These are phyloP conservation scores for Naso thynnoides DNA, from an alignment of 2,797 vertebrate species.

Conservation along the genomic window DNA sequence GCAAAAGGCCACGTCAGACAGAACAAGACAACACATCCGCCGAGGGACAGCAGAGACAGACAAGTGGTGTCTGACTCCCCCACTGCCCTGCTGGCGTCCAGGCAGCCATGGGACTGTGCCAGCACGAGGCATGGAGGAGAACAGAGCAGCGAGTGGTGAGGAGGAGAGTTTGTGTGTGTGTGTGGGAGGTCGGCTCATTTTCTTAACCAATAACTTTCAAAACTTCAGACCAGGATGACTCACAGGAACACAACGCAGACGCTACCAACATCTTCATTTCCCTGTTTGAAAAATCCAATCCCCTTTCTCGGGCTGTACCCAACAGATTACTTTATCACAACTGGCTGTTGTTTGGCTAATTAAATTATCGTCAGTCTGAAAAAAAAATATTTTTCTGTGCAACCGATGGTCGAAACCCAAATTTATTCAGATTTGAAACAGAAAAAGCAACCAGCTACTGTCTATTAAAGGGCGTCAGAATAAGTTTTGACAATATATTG, in stretches of 20 bases:
- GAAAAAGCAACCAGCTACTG: no score
- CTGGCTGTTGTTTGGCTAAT: neutral
- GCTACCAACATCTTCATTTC: slow-evolving; percentile 1
- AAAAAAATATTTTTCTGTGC: neutral
- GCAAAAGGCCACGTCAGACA: slow-evolving; percentile 22
- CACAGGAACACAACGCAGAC: neutral
- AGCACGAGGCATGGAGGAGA: slow-evolving; percentile 65
- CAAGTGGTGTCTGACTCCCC: slow-evolving; percentile 5
- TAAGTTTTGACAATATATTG: no score
- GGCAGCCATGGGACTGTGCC: slow-evolving; percentile 86
- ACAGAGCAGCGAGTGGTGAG: slow-evolving; percentile 24
- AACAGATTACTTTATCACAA: neutral
- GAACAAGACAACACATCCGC: slow-evolving; percentile 1
- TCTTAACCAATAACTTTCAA: slow-evolving; percentile 23
- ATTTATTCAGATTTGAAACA: no score
- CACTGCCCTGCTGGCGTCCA: slow-evolving; percentile 69
- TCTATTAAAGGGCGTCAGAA: no score
- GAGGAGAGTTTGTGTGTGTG: slow-evolving; percentile 1
- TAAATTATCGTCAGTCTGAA: neutral
- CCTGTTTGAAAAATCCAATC: neutral
- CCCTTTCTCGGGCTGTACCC: neutral
- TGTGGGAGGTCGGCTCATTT: slow-evolving; percentile 12
- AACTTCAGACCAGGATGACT: slow-evolving; percentile 10
- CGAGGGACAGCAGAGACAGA: slow-evolving; percentile 5
- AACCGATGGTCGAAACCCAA: neutral